Base-by-base conservation (phyloP, 1,140 invertebrate genomes). In the Wasmannia auropunctata region DNA sequence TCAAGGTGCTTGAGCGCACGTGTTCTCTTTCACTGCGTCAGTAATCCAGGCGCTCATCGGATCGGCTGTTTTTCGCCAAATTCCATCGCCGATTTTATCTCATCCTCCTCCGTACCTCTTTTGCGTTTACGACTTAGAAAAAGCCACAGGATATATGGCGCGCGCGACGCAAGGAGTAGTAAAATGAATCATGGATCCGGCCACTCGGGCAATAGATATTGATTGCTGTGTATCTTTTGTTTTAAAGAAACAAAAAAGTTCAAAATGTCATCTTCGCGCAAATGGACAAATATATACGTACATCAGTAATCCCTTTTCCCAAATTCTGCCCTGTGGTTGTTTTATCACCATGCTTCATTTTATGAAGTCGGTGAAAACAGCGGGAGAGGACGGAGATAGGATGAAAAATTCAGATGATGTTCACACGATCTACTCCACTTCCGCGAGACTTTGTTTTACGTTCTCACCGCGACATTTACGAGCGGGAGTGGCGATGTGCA, bases 1-100 rank as follows among this genome's bases (percentile, higher is more conserved):
- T 89, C 76, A 70, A 88, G 84, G 87, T 89, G 84, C 88, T 88
- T 83, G 79, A 85, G 34, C 63, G 74, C 84, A 89, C 87, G 70
- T 86, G 76, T 70, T 62, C 56, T 83, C 63, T 88, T 89, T 88
- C 63, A 58, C 40, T 22, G 87, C 46, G 76, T 63, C 70, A 40
- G 76, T 88, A 75, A 88, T 88, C 69, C 70, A 62, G 51, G 34
- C 22, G 19, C 69, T 70, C 46, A 62, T 75, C 43, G 11, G 51
- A 70, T 81, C 88, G 84, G 46, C 84, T 43, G 84, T 86, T 83
- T 77, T 86, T 88, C 37, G 8, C 43, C 58, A 40, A 81, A 56
- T 69, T 67, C 25, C 34, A 2, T 40, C 22, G 22, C 19, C 56
- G 28, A 70, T 72, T 84, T 58, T 19, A 54, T n/a, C 19, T 37